Percentiles rank a stretch among this genome's conserved stretches.
phyloP scores from a whole-genome alignment of 1,140 invertebrate species.

The Zaprionus vittiger region DNA sequence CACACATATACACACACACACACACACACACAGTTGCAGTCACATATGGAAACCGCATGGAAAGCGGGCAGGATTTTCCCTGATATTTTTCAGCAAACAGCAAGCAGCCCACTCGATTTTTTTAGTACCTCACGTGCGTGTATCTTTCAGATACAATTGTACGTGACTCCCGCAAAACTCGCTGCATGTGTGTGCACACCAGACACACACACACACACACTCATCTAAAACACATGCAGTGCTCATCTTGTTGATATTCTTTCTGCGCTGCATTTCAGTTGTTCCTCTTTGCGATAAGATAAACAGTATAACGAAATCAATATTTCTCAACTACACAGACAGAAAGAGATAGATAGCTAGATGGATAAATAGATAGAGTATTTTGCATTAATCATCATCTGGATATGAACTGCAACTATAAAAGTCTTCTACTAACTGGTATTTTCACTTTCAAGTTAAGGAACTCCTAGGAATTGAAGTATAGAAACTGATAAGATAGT shows the following conservation, averaged over 20 bases:
- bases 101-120: conserved; percentile 18
- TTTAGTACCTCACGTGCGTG: conserved; percentile 19
- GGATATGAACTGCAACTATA: too few relatives aligned
- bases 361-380: too few relatives aligned
- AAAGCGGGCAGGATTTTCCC: conserved; percentile 31
- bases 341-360: too few relatives aligned
- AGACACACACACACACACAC: conserved; percentile 5
- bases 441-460: too few relatives aligned
- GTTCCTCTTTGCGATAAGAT: background rate
- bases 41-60: conserved; percentile 36
- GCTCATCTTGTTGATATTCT: background rate
- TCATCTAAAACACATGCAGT: background rate
- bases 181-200: background rate
- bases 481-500: too few relatives aligned
- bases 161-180: conserved; percentile 11
- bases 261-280: background rate
- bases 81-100: conserved; percentile 1
- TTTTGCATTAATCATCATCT: too few relatives aligned
- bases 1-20: background rate
- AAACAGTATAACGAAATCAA: background rate
- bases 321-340: background rate
- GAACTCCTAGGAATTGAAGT: too few relatives aligned
- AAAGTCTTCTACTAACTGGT: too few relatives aligned
- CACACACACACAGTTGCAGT: background rate
- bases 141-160: conserved; percentile 26